Percentiles rank a stretch among this genome's conserved stretches.
phyloP scores from a whole-genome alignment of 2,113 vertebrate genomes.

The Cyanoramphus novaezelandiae region DNA sequence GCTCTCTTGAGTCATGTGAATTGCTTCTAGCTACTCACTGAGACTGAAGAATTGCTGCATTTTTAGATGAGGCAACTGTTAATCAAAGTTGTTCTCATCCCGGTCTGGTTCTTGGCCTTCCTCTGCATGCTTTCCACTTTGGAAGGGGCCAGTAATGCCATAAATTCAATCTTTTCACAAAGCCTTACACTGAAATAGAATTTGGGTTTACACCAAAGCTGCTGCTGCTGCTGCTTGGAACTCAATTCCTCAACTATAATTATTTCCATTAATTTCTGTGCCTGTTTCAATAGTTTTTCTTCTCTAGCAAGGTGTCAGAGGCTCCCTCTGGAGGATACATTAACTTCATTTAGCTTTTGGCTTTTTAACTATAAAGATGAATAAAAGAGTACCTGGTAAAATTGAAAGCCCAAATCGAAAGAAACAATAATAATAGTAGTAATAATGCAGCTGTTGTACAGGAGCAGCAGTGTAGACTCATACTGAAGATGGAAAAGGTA shows the following conservation, averaged over 20 bases:
- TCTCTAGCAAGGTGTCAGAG: neutral
- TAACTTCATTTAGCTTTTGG: neutral
- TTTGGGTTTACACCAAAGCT: neutral
- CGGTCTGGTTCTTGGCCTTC: neutral
- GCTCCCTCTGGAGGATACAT: neutral
- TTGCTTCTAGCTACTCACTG: neutral
- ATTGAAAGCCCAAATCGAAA: neutral
- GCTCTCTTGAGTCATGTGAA: neutral
- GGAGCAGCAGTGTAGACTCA: neutral
- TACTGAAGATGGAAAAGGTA: neutral
- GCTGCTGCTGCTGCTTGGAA: neutral
- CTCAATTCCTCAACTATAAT: neutral
- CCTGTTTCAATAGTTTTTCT: constrained; percentile 11
- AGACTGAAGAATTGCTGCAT: neutral
- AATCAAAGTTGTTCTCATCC: neutral
- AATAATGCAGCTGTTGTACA: neutral
- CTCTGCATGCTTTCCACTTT: neutral
- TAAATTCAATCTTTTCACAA: neutral
- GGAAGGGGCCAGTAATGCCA: neutral
- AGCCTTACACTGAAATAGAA: neutral
- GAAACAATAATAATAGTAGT: neutral
- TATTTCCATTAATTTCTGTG: constrained; percentile 36
- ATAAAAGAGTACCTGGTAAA: neutral
- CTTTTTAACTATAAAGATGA: neutral
- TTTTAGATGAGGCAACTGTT: neutral